Evolutionary conservation across 2,888 invertebrate genomes (phyloP).

Genomic region (Physocephala rufipes): DNA sequence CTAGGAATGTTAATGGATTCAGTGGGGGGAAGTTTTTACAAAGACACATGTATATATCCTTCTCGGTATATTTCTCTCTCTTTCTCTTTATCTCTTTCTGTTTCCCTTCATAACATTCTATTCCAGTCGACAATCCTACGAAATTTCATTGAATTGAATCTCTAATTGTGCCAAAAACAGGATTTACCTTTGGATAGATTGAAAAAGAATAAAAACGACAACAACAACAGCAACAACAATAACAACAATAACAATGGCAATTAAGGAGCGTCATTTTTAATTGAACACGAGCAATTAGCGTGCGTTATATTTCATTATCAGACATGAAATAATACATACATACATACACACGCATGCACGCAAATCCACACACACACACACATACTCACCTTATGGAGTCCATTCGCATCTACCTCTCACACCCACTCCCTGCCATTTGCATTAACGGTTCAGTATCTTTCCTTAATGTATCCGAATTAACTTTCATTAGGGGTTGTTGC

Average conservation of each 20-base stretch:
- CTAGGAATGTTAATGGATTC: neutral
- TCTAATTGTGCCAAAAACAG: constrained; percentile 35
- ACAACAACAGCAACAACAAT: constrained; percentile 12
- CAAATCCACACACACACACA: constrained; percentile 9
- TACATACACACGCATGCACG: neutral
- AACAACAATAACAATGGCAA: constrained; percentile 31
- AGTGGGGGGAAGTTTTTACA: neutral
- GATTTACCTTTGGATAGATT: neutral
- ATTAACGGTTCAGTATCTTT: neutral
- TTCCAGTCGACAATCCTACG: neutral
- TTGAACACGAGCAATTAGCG: constrained; percentile 61
- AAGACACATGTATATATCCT: constrained; percentile 9
- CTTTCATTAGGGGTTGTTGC: too few relatives aligned
- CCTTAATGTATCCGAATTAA: constrained; percentile 2
- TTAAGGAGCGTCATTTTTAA: constrained; percentile 51
- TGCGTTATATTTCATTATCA: constrained; percentile 57
- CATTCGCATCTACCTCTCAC: neutral
- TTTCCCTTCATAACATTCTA: neutral
- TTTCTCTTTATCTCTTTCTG: constrained; percentile 21
- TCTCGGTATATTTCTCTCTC: neutral
- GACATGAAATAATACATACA: constrained; percentile 6
- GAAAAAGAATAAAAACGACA: neutral
- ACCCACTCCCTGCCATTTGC: neutral
- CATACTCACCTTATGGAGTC: neutral
- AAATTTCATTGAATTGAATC: constrained; percentile 12